Base-by-base conservation (phyloP, 2,113 vertebrate species). In the Tragelaphus buxtoni region DNA sequence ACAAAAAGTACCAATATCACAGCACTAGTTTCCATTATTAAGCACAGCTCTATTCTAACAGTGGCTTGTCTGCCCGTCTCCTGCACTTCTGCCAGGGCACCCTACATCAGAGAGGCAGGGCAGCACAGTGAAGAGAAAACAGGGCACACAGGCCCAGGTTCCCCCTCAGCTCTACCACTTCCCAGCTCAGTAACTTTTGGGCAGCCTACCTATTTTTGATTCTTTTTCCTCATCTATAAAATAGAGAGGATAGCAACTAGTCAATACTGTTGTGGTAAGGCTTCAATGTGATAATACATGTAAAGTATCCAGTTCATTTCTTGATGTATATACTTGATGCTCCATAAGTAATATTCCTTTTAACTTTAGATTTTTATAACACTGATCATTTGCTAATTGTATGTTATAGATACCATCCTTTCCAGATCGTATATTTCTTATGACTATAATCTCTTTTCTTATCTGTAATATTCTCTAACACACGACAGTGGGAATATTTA, bases 191-290 rank as follows among this genome's bases (percentile, higher is more conserved):
- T 72, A 95, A 89, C 28, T 83, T 49, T 69, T 80, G 42, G 30
- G 49, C 18, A 94, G 76, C 4, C 87, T 56, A 53, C 17, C 83
- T 92, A 53, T 65, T 49, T 94, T 9, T 45, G 32, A 69, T 92
- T 85, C 32, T 49, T 92, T 95, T 88, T 88, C 49, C 4, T 97
- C 20, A 63, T 28, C 14, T 90, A 10, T 60, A 95, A 95, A 95
- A 55, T 14, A 74, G 26, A 11, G 61, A 84, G 69, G 60, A 69
- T 9, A 94, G 16, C 32, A 91, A 91, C 20, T 72, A 77, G 18
- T 72, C 14, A 88, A 28, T 12, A 93, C n/a, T 84, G 17, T 74
- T 58, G 72, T 22, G 72, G 12, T 81, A 82, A 95, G 49, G 5
- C 10, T 80, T 79, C 61, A 69, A 7, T 60, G 58, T 91, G 22